Percentiles rank a stretch among this genome's conserved stretches.
phyloP scores from a whole-genome alignment of 2,797 vertebrate species.

The Scarus forsteni region DNA sequence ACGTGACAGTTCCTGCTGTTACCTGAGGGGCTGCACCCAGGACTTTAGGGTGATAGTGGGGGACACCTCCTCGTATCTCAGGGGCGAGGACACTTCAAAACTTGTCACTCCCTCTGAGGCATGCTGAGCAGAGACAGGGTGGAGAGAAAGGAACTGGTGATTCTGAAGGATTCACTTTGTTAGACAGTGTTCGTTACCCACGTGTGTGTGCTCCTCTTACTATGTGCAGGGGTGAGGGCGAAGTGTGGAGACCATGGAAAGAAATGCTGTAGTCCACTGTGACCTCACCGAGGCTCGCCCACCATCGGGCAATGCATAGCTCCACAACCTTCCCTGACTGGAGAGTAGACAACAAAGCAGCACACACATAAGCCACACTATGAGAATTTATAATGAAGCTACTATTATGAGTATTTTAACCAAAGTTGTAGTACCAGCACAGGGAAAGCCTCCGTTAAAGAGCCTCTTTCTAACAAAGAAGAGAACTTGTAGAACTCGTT shows the following conservation, averaged over 20 bases:
- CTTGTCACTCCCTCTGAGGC: slow-evolving; percentile 95
- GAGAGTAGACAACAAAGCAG: slow-evolving; percentile 26
- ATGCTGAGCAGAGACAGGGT: slow-evolving; percentile 80
- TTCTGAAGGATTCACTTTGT: too few species aligned
- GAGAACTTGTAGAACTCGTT: slow-evolving; percentile 99
- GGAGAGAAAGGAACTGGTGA: slow-evolving; percentile 9
- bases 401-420: not conserved
- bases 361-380: not conserved
- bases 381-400: not conserved
- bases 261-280: slow-evolving; percentile 93
- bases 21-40: slow-evolving; percentile 98
- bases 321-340: slow-evolving; percentile 94
- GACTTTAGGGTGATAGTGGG: slow-evolving; percentile 95
- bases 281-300: slow-evolving; percentile 97
- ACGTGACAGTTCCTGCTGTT: slow-evolving; percentile 8
- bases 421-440: slow-evolving; percentile 86
- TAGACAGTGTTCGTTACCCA: not conserved
- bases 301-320: slow-evolving; percentile 98
- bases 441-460: slow-evolving; percentile 94
- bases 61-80: slow-evolving; percentile 95
- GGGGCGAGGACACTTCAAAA: slow-evolving; percentile 92
- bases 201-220: slow-evolving; percentile 83
- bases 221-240: slow-evolving; percentile 92
- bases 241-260: slow-evolving; percentile 92
- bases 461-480: slow-evolving; percentile 94